Percentiles rank a stretch among this genome's conserved stretches.
Conservation (phyloP, 53 echinoderm and acorn worm species). For the Arbacia lixula region DNA sequence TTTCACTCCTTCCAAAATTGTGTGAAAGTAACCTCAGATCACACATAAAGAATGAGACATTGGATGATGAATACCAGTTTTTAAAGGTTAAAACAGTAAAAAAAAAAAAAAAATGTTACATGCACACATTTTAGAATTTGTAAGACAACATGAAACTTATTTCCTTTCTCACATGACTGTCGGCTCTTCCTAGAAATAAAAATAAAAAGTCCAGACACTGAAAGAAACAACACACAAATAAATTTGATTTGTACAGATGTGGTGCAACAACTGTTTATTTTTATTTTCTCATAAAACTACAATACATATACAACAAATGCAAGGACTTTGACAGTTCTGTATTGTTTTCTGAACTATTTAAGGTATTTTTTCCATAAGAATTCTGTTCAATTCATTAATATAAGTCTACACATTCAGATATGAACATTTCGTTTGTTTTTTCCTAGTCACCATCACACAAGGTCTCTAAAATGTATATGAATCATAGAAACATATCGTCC, state of each 20-base stretch:
- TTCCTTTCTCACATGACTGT: too few relatives aligned
- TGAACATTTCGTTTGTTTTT: constrained; percentile 10
- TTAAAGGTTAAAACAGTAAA: too few relatives aligned
- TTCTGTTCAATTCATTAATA: constrained; percentile 16
- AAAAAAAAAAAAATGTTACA: too few relatives aligned
- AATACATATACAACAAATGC: constrained; percentile 64
- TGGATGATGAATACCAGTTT: too few relatives aligned
- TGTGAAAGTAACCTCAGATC: too few relatives aligned
- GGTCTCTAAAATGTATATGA: constrained; percentile 53
- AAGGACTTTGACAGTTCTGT: constrained; percentile 57
- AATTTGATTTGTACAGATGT: constrained; percentile 57
- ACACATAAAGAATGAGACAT: too few relatives aligned
- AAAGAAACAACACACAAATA: background rate
- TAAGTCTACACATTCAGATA: constrained; percentile 36
- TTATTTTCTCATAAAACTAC: constrained; percentile 62
- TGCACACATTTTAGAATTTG: too few relatives aligned
- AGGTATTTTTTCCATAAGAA: constrained; percentile 23
- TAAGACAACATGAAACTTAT: too few relatives aligned
- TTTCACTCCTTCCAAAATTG: too few relatives aligned
- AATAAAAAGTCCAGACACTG: too few relatives aligned
- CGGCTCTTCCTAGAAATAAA: too few relatives aligned
- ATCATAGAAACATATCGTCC: constrained; percentile 53
- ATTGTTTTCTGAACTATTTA: constrained; percentile 32
- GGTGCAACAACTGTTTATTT: constrained; percentile 58
- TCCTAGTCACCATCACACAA: constrained; percentile 58